phyloP scores from a whole-genome alignment of 2,113 vertebrate species.

The Seriola quinqueradiata region DNA sequence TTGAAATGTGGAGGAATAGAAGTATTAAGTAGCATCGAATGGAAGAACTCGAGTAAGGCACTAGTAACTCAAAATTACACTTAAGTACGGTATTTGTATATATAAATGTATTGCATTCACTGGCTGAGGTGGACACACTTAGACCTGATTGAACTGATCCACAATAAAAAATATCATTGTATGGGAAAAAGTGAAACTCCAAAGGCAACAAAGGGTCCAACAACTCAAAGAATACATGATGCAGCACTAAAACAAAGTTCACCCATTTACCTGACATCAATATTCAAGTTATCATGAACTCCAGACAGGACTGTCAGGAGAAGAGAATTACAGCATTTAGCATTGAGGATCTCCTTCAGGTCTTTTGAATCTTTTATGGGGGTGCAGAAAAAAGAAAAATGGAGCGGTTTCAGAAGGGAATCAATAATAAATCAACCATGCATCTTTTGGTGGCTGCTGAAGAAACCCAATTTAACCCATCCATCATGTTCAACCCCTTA shows the following conservation, averaged over 20 bases:
- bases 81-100: too few relatives aligned
- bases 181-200: neutral
- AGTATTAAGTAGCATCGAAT: too few relatives aligned
- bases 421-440: constrained; percentile 76
- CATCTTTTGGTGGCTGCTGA: constrained; percentile 51
- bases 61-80: too few relatives aligned
- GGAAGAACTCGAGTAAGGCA: too few relatives aligned
- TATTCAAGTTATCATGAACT: constrained; percentile 54
- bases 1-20: too few relatives aligned
- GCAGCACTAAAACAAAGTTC: constrained; percentile 28
- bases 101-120: too few relatives aligned
- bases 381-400: constrained; percentile 55
- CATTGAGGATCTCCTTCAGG: constrained; percentile 58
- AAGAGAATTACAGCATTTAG: constrained; percentile 54
- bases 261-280: constrained; percentile 50
- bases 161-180: too few relatives aligned
- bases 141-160: too few relatives aligned
- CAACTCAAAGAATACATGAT: neutral
- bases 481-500: constrained; percentile 37
- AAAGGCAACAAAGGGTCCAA: neutral
- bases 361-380: constrained; percentile 71
- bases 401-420: constrained; percentile 50
- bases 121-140: neutral
- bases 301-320: constrained; percentile 11
- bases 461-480: constrained; percentile 56